These are phyloP conservation scores for Oncorhynchus mykiss DNA, from an alignment of 2,113 vertebrate genomes.

Conservation along the genomic window DNA sequence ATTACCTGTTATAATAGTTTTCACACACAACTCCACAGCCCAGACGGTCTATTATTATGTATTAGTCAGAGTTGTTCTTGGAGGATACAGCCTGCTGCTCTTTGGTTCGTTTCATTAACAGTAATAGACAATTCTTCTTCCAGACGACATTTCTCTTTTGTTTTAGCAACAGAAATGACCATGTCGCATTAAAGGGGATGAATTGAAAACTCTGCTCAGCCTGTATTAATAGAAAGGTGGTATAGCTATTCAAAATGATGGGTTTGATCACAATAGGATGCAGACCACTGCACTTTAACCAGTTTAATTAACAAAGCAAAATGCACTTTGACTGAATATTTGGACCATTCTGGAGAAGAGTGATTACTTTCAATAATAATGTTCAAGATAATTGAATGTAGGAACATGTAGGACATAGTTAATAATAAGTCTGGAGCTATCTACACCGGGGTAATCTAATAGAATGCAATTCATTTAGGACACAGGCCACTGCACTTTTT, in stretches of 20 bases:
- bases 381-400: slow-evolving; percentile 82
- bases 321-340: slow-evolving; percentile 70
- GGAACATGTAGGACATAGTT: slow-evolving; percentile 79
- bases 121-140: slow-evolving; percentile 76
- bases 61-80: slow-evolving; percentile 85
- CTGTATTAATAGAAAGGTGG: slow-evolving; percentile 71
- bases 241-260: slow-evolving; percentile 76
- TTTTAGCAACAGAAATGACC: slow-evolving; percentile 66
- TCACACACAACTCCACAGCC: slow-evolving; percentile 81
- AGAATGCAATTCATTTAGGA: slow-evolving; percentile 83
- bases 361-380: slow-evolving; percentile 72
- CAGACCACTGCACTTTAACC: slow-evolving; percentile 76
- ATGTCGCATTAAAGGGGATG: slow-evolving; percentile 66
- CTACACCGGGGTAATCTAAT: slow-evolving; percentile 79
- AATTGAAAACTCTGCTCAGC: slow-evolving; percentile 67
- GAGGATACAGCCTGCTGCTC: slow-evolving; percentile 81
- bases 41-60: slow-evolving; percentile 87
- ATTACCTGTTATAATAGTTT: slow-evolving; percentile 90
- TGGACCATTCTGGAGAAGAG: slow-evolving; percentile 65
- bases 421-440: slow-evolving; percentile 74
- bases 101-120: slow-evolving; percentile 91
- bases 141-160: slow-evolving; percentile 66
- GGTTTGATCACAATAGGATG: slow-evolving; percentile 76
- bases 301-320: slow-evolving; percentile 79
- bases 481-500: slow-evolving; percentile 81